These are phyloP conservation scores for Caenorhabditis auriculariae DNA, from an alignment of 2,888 invertebrate species.

Conservation along the genomic window DNA sequence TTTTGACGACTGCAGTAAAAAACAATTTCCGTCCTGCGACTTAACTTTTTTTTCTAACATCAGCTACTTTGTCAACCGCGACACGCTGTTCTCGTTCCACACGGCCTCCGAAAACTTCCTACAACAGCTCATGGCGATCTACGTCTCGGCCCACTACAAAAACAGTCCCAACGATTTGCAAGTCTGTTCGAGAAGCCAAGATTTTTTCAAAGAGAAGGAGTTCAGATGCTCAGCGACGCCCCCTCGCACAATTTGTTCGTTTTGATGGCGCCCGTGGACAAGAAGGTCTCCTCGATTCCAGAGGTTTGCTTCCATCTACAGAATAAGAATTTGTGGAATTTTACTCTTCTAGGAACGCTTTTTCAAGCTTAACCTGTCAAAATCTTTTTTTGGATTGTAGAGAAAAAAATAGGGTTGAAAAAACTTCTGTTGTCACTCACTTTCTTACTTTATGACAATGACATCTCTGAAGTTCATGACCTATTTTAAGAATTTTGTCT, in stretches of 20 bases:
- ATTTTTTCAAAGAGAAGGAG: not conserved
- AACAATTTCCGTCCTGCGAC: too few relatives aligned
- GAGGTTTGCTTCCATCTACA: too few relatives aligned
- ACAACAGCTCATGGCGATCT: slow-evolving; percentile 85
- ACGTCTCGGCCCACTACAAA: slow-evolving; percentile 97
- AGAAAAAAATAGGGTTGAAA: too few relatives aligned
- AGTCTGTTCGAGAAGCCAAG: slow-evolving; percentile 8
- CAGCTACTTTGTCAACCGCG: slow-evolving; percentile 72
- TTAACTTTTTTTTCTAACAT: too few relatives aligned
- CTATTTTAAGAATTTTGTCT: too few relatives aligned
- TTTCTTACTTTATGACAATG: too few relatives aligned
- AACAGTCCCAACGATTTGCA: slow-evolving; percentile 96
- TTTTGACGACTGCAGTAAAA: too few relatives aligned
- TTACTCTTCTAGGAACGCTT: not conserved
- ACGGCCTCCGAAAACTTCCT: slow-evolving; percentile 81
- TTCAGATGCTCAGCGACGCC: slow-evolving; percentile 90
- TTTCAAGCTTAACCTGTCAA: not conserved
- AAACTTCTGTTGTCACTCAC: too few relatives aligned
- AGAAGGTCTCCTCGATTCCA: slow-evolving; percentile 71
- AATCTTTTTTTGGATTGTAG: too few relatives aligned
- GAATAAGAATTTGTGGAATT: too few relatives aligned
- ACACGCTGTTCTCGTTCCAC: slow-evolving; percentile 94
- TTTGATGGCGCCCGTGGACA: slow-evolving; percentile 81
- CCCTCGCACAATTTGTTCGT: slow-evolving; percentile 97
- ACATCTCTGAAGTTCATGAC: too few relatives aligned